phyloP scores from a whole-genome alignment of 2,797 vertebrate species.

The Channa striata region DNA sequence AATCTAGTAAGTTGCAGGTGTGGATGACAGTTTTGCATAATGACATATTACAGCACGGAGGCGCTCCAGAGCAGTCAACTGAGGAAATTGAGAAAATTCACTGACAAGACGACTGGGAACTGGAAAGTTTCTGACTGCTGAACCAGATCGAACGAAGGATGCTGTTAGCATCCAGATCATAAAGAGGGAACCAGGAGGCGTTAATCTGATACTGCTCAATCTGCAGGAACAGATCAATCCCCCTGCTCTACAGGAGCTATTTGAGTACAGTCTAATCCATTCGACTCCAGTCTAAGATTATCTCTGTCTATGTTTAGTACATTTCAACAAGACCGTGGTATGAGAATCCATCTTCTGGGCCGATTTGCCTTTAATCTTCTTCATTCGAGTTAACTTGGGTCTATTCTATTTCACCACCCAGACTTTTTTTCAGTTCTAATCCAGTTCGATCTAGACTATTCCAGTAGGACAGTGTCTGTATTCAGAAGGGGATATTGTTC shows the following conservation, averaged over 20 bases:
- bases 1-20: constrained; percentile 44
- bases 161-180: constrained; percentile 25
- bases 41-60: constrained; percentile 18
- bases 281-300: constrained; percentile 45
- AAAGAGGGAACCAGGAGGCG: constrained; percentile 37
- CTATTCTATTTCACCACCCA: constrained; percentile 24
- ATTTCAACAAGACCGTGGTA: constrained; percentile 2
- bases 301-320: constrained; percentile 46
- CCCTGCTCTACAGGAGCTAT: constrained; percentile 46
- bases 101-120: constrained; percentile 40
- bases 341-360: constrained; percentile 19
- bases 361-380: constrained; percentile 29
- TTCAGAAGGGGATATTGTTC: constrained; percentile 54
- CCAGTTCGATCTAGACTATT: constrained; percentile 47
- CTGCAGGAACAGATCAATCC: constrained; percentile 61
- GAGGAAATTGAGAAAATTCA: constrained; percentile 41
- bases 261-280: constrained; percentile 50
- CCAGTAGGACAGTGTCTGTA: constrained; percentile 38
- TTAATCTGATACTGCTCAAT: constrained; percentile 46
- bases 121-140: constrained; percentile 37
- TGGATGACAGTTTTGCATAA: constrained; percentile 46
- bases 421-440: constrained; percentile 27
- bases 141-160: constrained; percentile 36
- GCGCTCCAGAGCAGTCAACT: constrained; percentile 20
- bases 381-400: constrained; percentile 6